phyloP scores from a whole-genome alignment of 2,888 invertebrate species.

The Carabus problematicus region DNA sequence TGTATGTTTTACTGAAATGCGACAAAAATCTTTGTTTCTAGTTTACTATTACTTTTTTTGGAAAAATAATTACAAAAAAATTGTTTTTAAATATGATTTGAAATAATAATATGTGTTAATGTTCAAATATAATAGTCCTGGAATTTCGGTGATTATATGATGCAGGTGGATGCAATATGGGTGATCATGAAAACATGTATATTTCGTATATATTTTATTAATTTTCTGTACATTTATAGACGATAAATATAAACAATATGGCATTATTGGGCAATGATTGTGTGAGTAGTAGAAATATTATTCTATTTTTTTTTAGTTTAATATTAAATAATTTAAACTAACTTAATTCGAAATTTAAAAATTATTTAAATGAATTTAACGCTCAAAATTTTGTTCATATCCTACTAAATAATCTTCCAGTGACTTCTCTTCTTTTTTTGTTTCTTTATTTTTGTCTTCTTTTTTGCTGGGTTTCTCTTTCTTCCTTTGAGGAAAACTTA shows the following conservation, averaged over 20 bases:
- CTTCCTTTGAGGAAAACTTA: conserved; percentile 46
- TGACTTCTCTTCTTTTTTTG: conserved; percentile 34
- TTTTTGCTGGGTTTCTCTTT: conserved; percentile 28
- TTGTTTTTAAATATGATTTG: too few relatives aligned
- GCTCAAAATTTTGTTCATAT: conserved; percentile 5
- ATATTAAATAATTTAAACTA: not conserved
- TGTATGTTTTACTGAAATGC: too few relatives aligned
- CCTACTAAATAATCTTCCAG: conserved; percentile 17
- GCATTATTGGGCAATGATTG: not conserved
- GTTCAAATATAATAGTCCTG: not conserved
- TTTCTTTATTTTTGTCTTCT: conserved; percentile 28
- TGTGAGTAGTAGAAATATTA: not conserved
- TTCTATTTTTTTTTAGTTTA: not conserved
- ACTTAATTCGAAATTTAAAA: too few relatives aligned
- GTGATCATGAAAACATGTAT: conserved; percentile 5
- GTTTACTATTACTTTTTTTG: not conserved
- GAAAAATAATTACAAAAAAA: too few relatives aligned
- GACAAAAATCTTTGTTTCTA: not conserved
- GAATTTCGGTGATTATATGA: conserved; percentile 7
- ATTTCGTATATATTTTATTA: not conserved
- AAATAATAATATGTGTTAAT: too few relatives aligned
- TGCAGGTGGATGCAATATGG: not conserved
- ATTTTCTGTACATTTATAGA: not conserved
- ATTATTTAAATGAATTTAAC: not conserved
- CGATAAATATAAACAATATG: conserved; percentile 25